These are phyloP conservation scores for Monopis laevigella DNA, from an alignment of 2,888 invertebrate genomes.

Conservation along the genomic window DNA sequence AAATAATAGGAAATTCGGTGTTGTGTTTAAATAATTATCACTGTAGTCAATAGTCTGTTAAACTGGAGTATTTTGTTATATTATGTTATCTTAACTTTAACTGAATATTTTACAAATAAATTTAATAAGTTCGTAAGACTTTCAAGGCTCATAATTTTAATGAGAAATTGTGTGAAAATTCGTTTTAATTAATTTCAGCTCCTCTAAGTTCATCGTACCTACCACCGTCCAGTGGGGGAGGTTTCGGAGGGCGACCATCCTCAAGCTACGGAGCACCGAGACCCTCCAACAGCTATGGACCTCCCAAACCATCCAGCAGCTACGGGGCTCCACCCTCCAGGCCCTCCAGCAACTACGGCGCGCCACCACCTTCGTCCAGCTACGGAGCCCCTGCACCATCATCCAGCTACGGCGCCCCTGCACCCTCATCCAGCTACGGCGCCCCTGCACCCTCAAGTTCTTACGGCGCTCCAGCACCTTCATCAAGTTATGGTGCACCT, in stretches of 20 bases:
- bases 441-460: conserved; percentile 48
- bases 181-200: conserved; percentile 39
- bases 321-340: conserved; percentile 25
- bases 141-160: too few relatives aligned
- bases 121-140: too few relatives aligned
- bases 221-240: conserved; percentile 63
- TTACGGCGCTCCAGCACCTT: conserved; percentile 29
- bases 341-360: conserved; percentile 30
- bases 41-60: too few relatives aligned
- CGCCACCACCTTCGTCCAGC: conserved; percentile 29
- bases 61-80: too few relatives aligned
- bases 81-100: too few relatives aligned
- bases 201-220: conserved; percentile 67
- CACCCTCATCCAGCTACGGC: conserved; percentile 41
- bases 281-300: conserved; percentile 48
- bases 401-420: conserved; percentile 51
- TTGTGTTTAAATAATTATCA: too few relatives aligned
- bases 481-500: conserved; percentile 30
- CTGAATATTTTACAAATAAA: too few relatives aligned
- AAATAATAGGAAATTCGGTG: too few relatives aligned
- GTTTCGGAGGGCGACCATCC: conserved; percentile 25
- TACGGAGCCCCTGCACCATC: conserved; percentile 53
- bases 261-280: conserved; percentile 36
- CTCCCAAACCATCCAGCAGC: conserved; percentile 24
- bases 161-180: not conserved